Evolutionary conservation across 2,797 vertebrate genomes (phyloP), one percentile per base, ranked within the genome.

Genomic region (Rhyacichthys aspro): DNA sequence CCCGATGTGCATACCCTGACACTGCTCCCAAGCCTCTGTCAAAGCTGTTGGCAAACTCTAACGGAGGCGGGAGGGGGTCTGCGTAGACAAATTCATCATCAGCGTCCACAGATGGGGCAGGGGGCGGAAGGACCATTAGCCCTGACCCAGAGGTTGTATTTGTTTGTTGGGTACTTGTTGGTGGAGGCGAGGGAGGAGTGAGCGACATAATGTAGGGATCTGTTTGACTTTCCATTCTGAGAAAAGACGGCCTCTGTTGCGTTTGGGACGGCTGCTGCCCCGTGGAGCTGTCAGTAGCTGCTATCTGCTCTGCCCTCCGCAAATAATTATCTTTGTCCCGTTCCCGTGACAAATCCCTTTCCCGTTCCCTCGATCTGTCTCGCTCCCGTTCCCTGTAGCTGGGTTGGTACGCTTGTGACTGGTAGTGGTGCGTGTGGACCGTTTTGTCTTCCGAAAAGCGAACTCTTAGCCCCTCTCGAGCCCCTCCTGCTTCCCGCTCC

Each of bases 31-130:
- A n/a, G 16, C 87, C 88, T 36, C 89, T 66, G 73, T 97, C 96
- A 15, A 96, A 97, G 74, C 95, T 97, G 80, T 97, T 97, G 8
- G 95, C 95, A 63, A 97, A 97, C 85, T 97, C 94, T 28, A 96
- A 76, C 0, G 96, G 96, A 0, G 96, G 96, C 0, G 95, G 96
- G 56, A 97, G 91, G 3, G 96, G 95, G 14, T 98, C 96, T 0
- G 89, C 94, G 15, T 95, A 96, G 19, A 96, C 93, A 67, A 96
- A 95, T 43, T 96, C 95, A 14, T 97, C 96, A 3, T 96, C 95
- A 0, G 86, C 94, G 12, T 98, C 96, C 5, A 96, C 92, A 1
- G 95, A 96, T 1, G 94, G 96, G 8, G 95, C 95, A 0, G 96
- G 96, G 1, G 96, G 96, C 44, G 96, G 96, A 14, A 96, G 88